Percentiles rank a stretch among this genome's conserved stretches.
Conservation (phyloP, 2,888 invertebrate species). For the Carpatolechia fugitivella region DNA sequence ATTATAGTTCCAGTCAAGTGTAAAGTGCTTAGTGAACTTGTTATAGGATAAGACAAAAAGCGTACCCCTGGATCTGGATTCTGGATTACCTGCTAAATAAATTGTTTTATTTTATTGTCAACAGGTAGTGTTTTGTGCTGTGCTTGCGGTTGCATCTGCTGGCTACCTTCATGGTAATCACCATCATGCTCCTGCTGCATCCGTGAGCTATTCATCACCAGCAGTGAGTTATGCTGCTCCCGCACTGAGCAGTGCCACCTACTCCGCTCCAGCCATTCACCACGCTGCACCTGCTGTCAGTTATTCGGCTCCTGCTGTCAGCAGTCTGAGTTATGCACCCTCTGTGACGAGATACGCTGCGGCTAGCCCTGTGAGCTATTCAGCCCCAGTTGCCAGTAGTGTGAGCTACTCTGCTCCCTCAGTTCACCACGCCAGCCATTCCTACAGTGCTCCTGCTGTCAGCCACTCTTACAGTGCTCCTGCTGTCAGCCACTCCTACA, state of each 20-base stretch:
- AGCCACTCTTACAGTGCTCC: constrained; percentile 2
- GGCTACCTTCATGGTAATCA: constrained; percentile 37
- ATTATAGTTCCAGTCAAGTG: neutral
- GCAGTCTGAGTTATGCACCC: constrained; percentile 1
- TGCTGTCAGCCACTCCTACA: neutral
- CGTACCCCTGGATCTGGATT: neutral
- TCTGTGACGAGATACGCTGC: neutral
- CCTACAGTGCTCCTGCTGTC: constrained; percentile 15
- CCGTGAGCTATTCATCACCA: constrained; percentile 12
- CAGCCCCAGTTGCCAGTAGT: neutral
- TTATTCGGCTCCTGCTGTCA: constrained; percentile 1
- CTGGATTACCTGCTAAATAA: neutral
- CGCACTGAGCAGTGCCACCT: constrained; percentile 7
- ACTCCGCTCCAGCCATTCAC: constrained; percentile 20
- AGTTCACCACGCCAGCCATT: constrained; percentile 10
- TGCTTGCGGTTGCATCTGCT: constrained; percentile 34
- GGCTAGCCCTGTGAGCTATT: constrained; percentile 8
- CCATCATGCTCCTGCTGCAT: constrained; percentile 19
- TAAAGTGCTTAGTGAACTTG: no score
- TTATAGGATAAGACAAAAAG: no score
- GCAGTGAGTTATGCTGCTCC: constrained; percentile 10
- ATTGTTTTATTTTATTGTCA: neutral
- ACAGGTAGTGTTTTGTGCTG: constrained; percentile 28
- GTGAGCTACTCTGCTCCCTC: constrained; percentile 8
- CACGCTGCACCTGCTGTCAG: constrained; percentile 8